These are phyloP conservation scores for Patagioenas fasciata DNA, from an alignment of 2,113 vertebrate genomes.

Conservation along the genomic window DNA sequence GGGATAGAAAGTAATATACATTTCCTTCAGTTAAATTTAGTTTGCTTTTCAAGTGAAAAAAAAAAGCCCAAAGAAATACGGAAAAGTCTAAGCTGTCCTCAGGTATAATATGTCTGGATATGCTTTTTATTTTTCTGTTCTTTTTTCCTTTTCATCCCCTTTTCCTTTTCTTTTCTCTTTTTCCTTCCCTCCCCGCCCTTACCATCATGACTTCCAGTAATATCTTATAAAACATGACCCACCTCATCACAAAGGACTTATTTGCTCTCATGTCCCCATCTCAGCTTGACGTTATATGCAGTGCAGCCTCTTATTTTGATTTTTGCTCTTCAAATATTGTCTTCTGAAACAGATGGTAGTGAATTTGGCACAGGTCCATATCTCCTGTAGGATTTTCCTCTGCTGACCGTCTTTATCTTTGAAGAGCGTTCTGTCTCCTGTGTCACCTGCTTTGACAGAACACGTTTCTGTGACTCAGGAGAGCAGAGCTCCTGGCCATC, in stretches of 20 bases:
- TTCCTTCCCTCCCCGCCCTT: background rate
- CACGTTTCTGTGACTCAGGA: background rate
- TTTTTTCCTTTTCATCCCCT: no score
- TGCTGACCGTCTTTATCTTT: background rate
- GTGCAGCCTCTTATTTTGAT: background rate
- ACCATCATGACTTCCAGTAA: background rate
- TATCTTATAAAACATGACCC: background rate
- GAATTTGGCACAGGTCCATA: background rate
- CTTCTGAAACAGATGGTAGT: background rate
- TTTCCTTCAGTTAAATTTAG: background rate
- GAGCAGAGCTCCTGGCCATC: background rate
- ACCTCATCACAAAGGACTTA: background rate
- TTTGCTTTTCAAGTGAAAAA: conserved; percentile 8
- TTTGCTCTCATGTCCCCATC: background rate
- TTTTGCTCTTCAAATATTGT: background rate
- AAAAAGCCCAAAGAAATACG: background rate
- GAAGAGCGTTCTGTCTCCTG: background rate
- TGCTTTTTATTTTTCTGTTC: background rate
- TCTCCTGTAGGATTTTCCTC: background rate
- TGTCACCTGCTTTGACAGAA: background rate
- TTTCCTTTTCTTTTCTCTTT: background rate
- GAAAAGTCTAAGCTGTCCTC: background rate
- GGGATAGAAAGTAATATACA: background rate
- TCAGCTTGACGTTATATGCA: background rate
- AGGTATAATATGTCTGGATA: background rate